These are phyloP conservation scores for Pseudochirops corinnae DNA, from an alignment of 2,797 vertebrate genomes.

Conservation along the genomic window DNA sequence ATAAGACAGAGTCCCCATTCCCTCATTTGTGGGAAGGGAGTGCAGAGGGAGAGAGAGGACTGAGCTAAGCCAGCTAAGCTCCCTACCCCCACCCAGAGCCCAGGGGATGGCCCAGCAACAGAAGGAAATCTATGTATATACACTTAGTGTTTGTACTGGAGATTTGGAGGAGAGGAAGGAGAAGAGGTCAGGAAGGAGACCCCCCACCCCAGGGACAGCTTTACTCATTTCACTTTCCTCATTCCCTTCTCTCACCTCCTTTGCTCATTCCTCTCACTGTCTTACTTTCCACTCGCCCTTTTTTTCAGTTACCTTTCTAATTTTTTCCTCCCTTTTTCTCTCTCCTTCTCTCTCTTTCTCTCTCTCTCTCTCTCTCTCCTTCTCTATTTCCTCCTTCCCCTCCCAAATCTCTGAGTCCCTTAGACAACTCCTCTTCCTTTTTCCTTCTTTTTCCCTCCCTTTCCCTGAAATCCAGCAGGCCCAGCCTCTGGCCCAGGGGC, in stretches of 20 bases:
- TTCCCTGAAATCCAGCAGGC: background rate
- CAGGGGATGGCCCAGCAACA: conserved; percentile 21
- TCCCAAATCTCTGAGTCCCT: background rate
- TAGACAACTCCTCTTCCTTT: background rate
- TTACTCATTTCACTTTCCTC: background rate
- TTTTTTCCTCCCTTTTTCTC: no score
- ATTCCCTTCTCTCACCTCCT: conserved; percentile 14
- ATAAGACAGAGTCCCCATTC: background rate
- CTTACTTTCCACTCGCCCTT: background rate
- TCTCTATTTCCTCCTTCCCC: background rate
- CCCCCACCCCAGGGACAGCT: background rate
- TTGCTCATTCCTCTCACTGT: background rate
- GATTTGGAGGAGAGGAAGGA: background rate
- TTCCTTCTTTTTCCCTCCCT: background rate
- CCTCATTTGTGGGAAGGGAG: background rate
- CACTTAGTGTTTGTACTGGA: conserved; percentile 46
- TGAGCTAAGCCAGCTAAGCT: conserved; percentile 16
- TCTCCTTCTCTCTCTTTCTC: background rate
- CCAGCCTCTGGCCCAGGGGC: conserved; percentile 18
- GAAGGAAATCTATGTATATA: conserved; percentile 48
- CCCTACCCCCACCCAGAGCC: background rate
- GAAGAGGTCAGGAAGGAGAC: background rate
- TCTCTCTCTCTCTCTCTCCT: background rate
- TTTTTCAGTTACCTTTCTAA: background rate
- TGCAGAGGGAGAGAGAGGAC: conserved; percentile 47